Evolutionary conservation across 2,113 vertebrate species (phyloP).

Genomic region (Lucifuga dentata): DNA sequence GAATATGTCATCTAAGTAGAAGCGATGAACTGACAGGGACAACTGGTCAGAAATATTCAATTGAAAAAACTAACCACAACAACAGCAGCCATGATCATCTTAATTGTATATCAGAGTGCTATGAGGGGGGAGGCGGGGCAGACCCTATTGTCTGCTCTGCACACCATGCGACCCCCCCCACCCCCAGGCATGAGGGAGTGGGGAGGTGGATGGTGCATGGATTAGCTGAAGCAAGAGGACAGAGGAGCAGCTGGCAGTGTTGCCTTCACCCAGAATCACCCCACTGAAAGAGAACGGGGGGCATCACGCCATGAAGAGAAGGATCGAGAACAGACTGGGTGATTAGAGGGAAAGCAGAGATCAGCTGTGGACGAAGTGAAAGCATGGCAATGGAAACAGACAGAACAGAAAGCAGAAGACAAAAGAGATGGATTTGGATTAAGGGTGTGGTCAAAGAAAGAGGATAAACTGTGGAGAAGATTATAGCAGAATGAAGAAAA

Average conservation of each 20-base stretch:
- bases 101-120: slow-evolving; percentile 25
- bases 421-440: no score
- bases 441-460: not conserved
- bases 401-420: no score
- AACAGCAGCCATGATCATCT: not conserved
- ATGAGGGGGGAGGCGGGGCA: slow-evolving; percentile 18
- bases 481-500: not conserved
- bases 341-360: not conserved
- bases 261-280: slow-evolving; percentile 38
- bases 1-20: not conserved
- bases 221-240: slow-evolving; percentile 56
- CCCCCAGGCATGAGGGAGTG: slow-evolving; percentile 23
- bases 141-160: slow-evolving; percentile 61
- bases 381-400: no score
- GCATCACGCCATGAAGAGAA: not conserved
- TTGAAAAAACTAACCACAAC: not conserved
- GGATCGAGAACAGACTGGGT: not conserved
- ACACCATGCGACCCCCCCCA: slow-evolving; percentile 39
- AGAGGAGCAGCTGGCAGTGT: slow-evolving; percentile 54
- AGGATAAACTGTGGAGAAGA: not conserved
- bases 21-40: not conserved
- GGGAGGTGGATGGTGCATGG: slow-evolving; percentile 42
- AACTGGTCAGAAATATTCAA: not conserved
- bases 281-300: not conserved
- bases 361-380: no score